Percentiles rank a stretch among this genome's conserved stretches.
These are phyloP conservation scores for Drosophila oshimai DNA, from an alignment of 1,140 invertebrate species.

Conservation along the genomic window DNA sequence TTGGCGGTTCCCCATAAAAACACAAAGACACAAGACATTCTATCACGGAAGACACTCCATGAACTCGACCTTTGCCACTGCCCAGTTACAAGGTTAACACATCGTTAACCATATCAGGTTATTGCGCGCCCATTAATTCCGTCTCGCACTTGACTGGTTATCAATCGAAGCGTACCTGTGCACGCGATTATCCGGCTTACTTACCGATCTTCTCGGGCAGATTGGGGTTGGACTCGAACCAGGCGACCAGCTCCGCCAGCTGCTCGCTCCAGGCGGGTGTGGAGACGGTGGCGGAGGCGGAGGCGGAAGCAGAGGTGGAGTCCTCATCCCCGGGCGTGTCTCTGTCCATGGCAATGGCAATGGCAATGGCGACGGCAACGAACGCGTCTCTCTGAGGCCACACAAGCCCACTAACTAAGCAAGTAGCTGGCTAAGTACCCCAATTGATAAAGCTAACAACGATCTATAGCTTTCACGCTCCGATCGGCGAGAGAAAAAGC, in stretches of 20 bases:
- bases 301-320: neutral
- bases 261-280: slow-evolving; percentile 30
- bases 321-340: neutral
- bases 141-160: slow-evolving; percentile 12
- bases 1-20: too few relatives aligned
- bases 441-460: slow-evolving; percentile 45
- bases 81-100: slow-evolving; percentile 13
- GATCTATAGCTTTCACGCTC: slow-evolving; percentile 15
- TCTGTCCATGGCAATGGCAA: slow-evolving; percentile 12
- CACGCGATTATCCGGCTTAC: neutral
- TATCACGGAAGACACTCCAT: neutral
- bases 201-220: slow-evolving; percentile 74
- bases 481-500: slow-evolving; percentile 3
- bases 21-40: too few relatives aligned
- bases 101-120: slow-evolving; percentile 6
- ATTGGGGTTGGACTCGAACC: slow-evolving; percentile 67
- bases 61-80: slow-evolving; percentile 10
- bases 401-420: slow-evolving; percentile 22
- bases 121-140: slow-evolving; percentile 16
- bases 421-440: slow-evolving; percentile 7
- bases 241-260: slow-evolving; percentile 47
- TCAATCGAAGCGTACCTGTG: slow-evolving; percentile 17
- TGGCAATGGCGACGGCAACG: too few relatives aligned
- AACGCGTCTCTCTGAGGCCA: slow-evolving; percentile 2
- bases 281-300: neutral